Evolutionary conservation across 2,113 vertebrate genomes (phyloP).

Genomic region (Willisornis vidua): DNA sequence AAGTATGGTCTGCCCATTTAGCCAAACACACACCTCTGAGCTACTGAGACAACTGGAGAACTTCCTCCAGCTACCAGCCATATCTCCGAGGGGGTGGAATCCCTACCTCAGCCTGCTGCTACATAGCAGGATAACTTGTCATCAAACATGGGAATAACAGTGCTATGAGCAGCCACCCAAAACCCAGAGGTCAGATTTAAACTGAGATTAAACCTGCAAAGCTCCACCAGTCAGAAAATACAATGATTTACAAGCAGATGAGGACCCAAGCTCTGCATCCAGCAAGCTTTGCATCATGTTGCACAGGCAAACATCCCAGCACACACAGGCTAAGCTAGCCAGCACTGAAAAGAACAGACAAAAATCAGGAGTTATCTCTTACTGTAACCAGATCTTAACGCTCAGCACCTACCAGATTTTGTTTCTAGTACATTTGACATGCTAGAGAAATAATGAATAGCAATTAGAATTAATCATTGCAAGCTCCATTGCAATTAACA

Average conservation of each 20-base stretch:
- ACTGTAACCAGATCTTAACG: not conserved
- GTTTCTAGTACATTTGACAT: not conserved
- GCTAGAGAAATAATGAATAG: slow-evolving; percentile 18
- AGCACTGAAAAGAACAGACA: not conserved
- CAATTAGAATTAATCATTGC: slow-evolving; percentile 26
- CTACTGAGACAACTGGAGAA: not conserved
- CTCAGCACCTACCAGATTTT: not conserved
- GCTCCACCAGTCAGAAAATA: not conserved
- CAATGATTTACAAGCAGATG: not conserved
- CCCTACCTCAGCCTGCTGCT: not conserved
- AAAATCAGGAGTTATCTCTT: not conserved
- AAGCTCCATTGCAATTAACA: slow-evolving; percentile 21
- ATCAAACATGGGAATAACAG: not conserved
- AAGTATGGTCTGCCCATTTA: not conserved
- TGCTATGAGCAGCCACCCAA: not conserved
- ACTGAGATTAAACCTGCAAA: not conserved
- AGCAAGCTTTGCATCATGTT: not conserved
- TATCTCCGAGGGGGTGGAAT: not conserved
- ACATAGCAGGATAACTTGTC: not conserved
- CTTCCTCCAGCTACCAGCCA: not conserved
- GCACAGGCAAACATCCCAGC: not conserved
- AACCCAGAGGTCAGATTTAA: not conserved
- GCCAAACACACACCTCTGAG: not conserved
- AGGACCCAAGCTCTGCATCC: not conserved
- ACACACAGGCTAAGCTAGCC: not conserved